Conservation (phyloP, 2,888 invertebrate genomes). For the Andricus curvator region DNA sequence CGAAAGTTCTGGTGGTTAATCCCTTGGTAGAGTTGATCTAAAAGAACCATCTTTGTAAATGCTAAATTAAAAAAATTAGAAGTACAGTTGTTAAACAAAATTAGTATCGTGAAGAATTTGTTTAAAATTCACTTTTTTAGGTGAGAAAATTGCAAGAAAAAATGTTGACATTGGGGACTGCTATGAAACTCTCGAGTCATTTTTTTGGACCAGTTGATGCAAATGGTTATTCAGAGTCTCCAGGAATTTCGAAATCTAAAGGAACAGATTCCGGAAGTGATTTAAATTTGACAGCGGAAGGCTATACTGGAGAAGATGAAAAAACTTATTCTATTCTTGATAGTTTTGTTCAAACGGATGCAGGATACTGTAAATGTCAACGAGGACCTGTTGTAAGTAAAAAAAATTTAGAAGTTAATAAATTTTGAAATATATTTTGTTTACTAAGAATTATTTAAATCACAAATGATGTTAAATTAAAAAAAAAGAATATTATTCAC, state of each 20-base stretch:
- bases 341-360: constrained; percentile 81
- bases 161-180: constrained; percentile 80
- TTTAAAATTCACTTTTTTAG: constrained; percentile 32
- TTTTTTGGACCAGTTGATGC: constrained; percentile 80
- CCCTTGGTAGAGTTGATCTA: too few relatives aligned
- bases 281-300: constrained; percentile 42
- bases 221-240: constrained; percentile 47
- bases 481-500: too few relatives aligned
- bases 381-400: constrained; percentile 83
- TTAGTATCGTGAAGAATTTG: not conserved
- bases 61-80: constrained; percentile 67
- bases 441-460: too few relatives aligned
- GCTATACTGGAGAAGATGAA: constrained; percentile 66
- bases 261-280: constrained; percentile 76
- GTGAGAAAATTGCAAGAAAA: constrained; percentile 68
- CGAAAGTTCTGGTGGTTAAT: too few relatives aligned
- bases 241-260: constrained; percentile 52
- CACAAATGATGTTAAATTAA: too few relatives aligned
- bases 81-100: not conserved
- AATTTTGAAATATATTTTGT: too few relatives aligned
- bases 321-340: constrained; percentile 81
- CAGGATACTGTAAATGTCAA: constrained; percentile 83
- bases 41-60: not conserved
- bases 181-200: constrained; percentile 79
- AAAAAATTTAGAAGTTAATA: not conserved